Evolutionary conservation across 2,888 invertebrate species (phyloP), one percentile per base, ranked within the genome.

Genomic region (Morpho helenor): DNA sequence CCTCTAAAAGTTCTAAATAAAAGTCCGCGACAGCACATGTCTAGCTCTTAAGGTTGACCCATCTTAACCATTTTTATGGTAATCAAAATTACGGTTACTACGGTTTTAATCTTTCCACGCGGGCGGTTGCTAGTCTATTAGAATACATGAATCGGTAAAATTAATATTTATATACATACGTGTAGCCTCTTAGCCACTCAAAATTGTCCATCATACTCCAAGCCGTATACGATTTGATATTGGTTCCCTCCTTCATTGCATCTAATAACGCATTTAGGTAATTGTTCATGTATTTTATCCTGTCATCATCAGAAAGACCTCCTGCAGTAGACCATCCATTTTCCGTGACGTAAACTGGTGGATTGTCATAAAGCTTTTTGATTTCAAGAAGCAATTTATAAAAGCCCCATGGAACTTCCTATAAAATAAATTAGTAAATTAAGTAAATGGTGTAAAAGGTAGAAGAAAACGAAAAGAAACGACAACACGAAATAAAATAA

Each of bases 171-270:
- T 31, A 31, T 63, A 56, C 90, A 87, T 73, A 92, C 90, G 76
- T 82, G 69, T 92, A 94, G 43, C 94, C 94, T 47, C 71, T 68
- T 9, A 74, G 74, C 93, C 94, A 94, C 73, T 94, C 94, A 68
- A 94, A 93, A 67, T 92, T 93, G 68, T 95, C 95, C 71, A 94
- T 86, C 6, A 94, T 74, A 41, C 92, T 92, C 93, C 94, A 93
- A 0, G 87, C 90, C 0, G 91, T 87, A 69, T 93, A 94, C 0
- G 91, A 92, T 59, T 68, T 75, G 0, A 92, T 72, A 65, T 92
- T 79, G 58, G 88, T 91, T 0, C 88, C 89, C 7, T 91, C 85
- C 7, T 85, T 75, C 0, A 91, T 65, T 0, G 92, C 92, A 50
- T 91, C 81, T 22, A 91, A 61, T 59, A 92, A 56, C 4, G 87